A percentile compares a stretch with the other conserved stretches of the same genome.
Evolutionary conservation across 2,113 vertebrate species (phyloP).

Genomic region (Equus przewalskii): DNA sequence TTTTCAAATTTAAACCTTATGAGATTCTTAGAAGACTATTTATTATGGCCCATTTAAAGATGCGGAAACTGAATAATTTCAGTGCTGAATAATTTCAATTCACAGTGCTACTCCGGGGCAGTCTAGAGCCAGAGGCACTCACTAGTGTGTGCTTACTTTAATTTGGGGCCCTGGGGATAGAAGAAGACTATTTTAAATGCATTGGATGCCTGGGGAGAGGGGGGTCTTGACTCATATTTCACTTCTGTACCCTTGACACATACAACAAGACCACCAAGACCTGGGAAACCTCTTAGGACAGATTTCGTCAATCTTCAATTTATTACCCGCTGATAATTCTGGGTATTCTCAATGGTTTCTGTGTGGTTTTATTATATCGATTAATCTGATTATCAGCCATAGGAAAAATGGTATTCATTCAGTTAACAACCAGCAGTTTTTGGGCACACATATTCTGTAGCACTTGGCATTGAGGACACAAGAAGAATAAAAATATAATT

Average conservation of each 20-base stretch:
- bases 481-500: not conserved
- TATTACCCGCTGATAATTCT: not conserved
- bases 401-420: not conserved
- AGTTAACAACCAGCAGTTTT: not conserved
- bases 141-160: not conserved
- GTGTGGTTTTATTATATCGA: not conserved
- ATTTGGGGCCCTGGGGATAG: not conserved
- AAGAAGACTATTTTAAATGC: not conserved
- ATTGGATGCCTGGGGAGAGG: not conserved
- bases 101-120: not conserved
- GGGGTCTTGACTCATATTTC: not conserved
- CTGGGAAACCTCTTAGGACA: not conserved
- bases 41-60: not conserved
- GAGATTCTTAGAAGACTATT: not conserved
- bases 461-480: not conserved
- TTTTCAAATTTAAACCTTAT: conserved; percentile 33
- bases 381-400: not conserved
- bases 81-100: too few species aligned
- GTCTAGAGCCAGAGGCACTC: not conserved
- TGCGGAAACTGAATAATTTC: not conserved
- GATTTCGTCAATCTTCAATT: not conserved
- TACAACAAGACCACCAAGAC: not conserved
- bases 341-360: not conserved
- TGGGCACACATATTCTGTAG: not conserved
- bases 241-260: not conserved